phyloP scores from a whole-genome alignment of 1,140 invertebrate species.

The Drosophila carrolli region DNA sequence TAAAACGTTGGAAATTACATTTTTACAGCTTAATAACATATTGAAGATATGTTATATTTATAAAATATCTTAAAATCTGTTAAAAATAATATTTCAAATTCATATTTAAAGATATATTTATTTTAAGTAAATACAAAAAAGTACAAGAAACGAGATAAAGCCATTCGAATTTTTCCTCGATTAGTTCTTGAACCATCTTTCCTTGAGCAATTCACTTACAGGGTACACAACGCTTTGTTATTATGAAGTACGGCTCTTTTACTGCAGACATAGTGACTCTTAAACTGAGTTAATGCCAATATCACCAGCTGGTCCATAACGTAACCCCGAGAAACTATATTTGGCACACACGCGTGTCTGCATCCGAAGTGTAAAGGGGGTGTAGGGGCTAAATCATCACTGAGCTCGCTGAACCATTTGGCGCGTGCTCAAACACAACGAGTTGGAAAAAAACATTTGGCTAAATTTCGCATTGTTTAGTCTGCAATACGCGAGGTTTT shows the following conservation, averaged over 20 bases:
- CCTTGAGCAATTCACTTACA: not conserved
- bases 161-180: too few species aligned
- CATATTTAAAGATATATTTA: too few species aligned
- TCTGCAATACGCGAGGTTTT: constrained; percentile 33
- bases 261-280: not conserved
- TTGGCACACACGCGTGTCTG: constrained; percentile 28
- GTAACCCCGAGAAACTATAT: constrained; percentile 19
- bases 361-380: not conserved
- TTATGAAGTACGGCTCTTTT: not conserved
- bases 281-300: constrained; percentile 41
- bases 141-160: too few species aligned
- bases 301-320: constrained; percentile 46
- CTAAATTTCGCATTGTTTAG: constrained; percentile 60
- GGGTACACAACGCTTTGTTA: not conserved
- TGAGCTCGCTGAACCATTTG: constrained; percentile 34
- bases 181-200: too few species aligned
- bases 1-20: too few species aligned
- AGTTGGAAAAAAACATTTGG: constrained; percentile 33
- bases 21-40: too few species aligned
- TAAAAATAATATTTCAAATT: too few species aligned
- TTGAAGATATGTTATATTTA: too few species aligned
- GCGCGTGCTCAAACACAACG: constrained; percentile 56
- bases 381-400: constrained; percentile 7
- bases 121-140: too few species aligned
- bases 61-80: too few species aligned